Base-by-base conservation (phyloP, 2,113 vertebrate species). In the Coracopsis vasa region DNA sequence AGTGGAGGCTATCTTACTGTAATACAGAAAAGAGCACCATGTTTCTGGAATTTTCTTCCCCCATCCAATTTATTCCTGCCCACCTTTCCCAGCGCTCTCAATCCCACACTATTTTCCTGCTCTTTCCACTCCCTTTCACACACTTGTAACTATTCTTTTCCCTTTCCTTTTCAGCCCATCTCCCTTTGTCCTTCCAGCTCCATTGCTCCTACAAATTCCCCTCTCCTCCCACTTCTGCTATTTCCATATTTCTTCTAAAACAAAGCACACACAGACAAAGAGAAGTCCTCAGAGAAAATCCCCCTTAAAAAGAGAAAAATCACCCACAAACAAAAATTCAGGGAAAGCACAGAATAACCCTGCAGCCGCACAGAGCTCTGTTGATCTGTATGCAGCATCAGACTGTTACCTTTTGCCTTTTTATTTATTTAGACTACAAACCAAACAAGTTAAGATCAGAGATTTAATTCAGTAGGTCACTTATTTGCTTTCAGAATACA, bases 61-160 rank as follows among this genome's bases (percentile, higher is more conserved):
- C 51, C 2, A 1, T 42, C 25, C n/a, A 23, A 53, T 58, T 78
- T 65, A 86, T 50, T 77, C 61, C 86, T 87, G 61, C 80, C 83
- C 70, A 91, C 33, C 2, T 35, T 85, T 93, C 80, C 44, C 69
- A 51, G 24, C 33, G n/a, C 64, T 70, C n/a, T 60, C 74, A 73
- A 53, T 80, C 71, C 81, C 83, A 92, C 69, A 79, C 29, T 84
- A 10, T 66, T 72, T 77, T 92, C 86, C 83, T 33, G 37, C 73
- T 75, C 77, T 88, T 92, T 83, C 92, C 66, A 80, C 60, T 80
- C 60, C 51, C 33, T 91, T 96, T 88, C 92, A 72, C 80, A 89
- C 54, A 81, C 31, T 77, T 51, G 8, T 13, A 84, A 58, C 47
- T 44, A 80, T 80, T 96, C 41, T 90, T 83, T 78, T 29, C 35